phyloP scores from a whole-genome alignment of 1,140 invertebrate species.

The Calliopsis andreniformis region DNA sequence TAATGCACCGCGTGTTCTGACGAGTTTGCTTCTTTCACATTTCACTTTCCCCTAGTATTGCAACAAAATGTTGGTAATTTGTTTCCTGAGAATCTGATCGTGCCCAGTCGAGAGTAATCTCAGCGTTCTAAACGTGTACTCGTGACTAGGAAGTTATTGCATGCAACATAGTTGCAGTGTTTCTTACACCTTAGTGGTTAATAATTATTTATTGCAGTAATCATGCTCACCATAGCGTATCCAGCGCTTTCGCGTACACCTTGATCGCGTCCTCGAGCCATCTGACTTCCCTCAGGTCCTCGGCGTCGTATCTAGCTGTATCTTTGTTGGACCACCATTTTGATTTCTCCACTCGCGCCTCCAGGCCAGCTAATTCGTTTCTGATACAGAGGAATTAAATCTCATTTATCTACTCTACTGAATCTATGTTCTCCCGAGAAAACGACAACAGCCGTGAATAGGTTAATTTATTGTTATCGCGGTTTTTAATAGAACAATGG shows the following conservation, averaged over 20 bases:
- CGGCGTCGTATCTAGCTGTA: slow-evolving; percentile 63
- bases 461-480: not conserved
- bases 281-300: slow-evolving; percentile 72
- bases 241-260: slow-evolving; percentile 70
- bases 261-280: slow-evolving; percentile 74
- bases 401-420: no score
- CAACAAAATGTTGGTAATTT: no score
- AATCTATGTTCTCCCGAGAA: no score
- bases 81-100: no score
- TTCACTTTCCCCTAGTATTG: no score
- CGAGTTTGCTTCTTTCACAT: no score
- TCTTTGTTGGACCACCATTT: slow-evolving; percentile 70
- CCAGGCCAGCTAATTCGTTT: slow-evolving; percentile 67
- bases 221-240: slow-evolving; percentile 69
- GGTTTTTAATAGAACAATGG: not conserved
- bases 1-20: no score
- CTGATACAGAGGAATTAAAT: no score
- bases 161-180: not conserved
- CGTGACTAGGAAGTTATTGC: no score
- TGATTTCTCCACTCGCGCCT: slow-evolving; percentile 69
- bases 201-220: not conserved
- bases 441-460: not conserved
- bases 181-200: not conserved
- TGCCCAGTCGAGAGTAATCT: no score
- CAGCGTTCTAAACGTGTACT: no score